Conservation (phyloP, 2,113 vertebrate genomes). For the Triplophysa siluroides region DNA sequence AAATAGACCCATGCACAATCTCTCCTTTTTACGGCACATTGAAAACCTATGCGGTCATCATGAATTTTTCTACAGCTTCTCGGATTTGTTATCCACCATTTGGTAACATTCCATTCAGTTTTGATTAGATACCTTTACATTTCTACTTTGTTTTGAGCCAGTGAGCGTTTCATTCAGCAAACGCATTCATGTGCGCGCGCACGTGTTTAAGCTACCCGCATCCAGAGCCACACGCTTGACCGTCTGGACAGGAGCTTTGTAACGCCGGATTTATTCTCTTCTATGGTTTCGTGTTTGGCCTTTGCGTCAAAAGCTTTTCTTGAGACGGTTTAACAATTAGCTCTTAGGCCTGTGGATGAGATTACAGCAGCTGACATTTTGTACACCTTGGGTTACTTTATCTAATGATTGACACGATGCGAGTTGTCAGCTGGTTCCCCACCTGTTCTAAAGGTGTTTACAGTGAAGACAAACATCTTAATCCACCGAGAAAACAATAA, state of each 20-base stretch:
- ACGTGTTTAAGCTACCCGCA: not conserved
- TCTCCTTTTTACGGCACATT: conserved; percentile 1
- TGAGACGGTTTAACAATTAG: conserved; percentile 29
- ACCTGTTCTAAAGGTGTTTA: conserved; percentile 19
- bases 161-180: not conserved
- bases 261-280: not conserved
- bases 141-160: conserved; percentile 4
- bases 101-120: not conserved
- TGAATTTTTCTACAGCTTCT: not conserved
- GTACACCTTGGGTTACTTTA: conserved; percentile 22
- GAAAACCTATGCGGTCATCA: not conserved
- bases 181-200: not conserved
- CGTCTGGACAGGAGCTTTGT: not conserved
- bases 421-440: conserved; percentile 22
- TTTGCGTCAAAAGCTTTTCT: conserved; percentile 32
- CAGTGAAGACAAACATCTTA: conserved; percentile 11
- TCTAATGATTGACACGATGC: conserved; percentile 22
- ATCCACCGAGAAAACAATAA: not conserved
- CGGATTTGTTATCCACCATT: not conserved
- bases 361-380: conserved; percentile 27
- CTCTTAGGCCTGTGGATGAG: not conserved
- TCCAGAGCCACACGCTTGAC: conserved; percentile 4
- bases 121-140: not conserved
- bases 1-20: conserved; percentile 38
- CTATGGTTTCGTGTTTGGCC: not conserved